Conservation (phyloP, 2,888 invertebrate species). For the Dichetophora obliterata region DNA sequence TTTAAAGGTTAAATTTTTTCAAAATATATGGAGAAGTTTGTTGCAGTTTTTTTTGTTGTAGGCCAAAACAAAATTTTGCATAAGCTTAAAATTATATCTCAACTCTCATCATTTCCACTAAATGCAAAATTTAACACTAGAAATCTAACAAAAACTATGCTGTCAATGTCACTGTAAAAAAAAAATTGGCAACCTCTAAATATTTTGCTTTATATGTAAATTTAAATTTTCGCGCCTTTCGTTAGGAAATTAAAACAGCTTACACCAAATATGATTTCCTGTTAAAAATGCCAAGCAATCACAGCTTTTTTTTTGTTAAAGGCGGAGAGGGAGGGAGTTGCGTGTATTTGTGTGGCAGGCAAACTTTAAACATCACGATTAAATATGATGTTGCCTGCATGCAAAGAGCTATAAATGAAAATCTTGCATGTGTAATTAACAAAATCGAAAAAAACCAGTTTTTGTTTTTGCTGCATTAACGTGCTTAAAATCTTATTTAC, state of each 20-base stretch:
- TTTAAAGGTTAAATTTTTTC: no score
- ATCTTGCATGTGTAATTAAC: slow-evolving; percentile 31
- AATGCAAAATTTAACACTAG: no score
- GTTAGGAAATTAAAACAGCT: not conserved
- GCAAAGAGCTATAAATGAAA: slow-evolving; percentile 51
- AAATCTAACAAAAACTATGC: not conserved
- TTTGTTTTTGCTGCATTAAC: not conserved
- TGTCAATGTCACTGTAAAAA: not conserved
- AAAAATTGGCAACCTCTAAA: slow-evolving; percentile 13
- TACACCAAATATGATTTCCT: not conserved
- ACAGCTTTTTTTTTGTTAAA: not conserved
- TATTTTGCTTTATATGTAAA: slow-evolving; percentile 3
- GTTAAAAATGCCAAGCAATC: slow-evolving; percentile 4
- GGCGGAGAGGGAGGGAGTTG: not conserved
- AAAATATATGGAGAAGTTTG: no score
- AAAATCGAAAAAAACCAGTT: not conserved
- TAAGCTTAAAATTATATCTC: no score
- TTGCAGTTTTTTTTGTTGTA: no score
- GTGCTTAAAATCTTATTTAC: not conserved
- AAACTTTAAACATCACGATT: not conserved
- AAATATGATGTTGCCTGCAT: slow-evolving; percentile 36
- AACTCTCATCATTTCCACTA: no score
- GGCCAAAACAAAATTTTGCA: no score
- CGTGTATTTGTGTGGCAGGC: not conserved
- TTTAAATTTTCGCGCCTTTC: slow-evolving; percentile 14